Evolutionary conservation across 1,140 invertebrate genomes (phyloP), one percentile per base, ranked within the genome.

Genomic region (Hycleus phaleratus): DNA sequence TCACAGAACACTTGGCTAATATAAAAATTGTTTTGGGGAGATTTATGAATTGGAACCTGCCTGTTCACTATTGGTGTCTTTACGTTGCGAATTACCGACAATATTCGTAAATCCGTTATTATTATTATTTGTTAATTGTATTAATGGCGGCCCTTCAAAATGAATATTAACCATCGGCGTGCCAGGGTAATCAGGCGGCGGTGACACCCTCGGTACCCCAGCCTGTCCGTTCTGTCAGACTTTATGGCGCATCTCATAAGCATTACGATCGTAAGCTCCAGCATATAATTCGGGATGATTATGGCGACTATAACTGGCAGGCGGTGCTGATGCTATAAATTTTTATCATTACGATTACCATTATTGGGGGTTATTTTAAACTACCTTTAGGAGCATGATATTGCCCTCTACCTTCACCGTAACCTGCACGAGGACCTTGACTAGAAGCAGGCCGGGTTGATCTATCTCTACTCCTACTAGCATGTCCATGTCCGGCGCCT

Each of bases 341-440:
- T 67, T 66, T 48, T 49, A 58, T 7, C 7, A 6, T n/a, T 9
- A 42, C 40, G 3, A 42, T 7, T 11, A 11, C 9, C 4, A 42
- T n/a, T 42, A 42, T n/a, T 42, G 11, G 40, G 38, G 4, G 11
- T 42, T 42, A 9, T 8, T 4, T 42, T 0, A 10, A 11, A 38
- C 25, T 39, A 85, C 83, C 84, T 85, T 85, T 86, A 47, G 84
- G 78, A 58, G 78, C 80, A 76, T 85, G 83, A 74, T 88, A 87
- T 71, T 87, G 85, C 61, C 84, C 82, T 66, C 85, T 74, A 10
- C 85, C 85, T 67, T 86, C 84, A 6, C 84, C 82, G 63, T 86
- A 86, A 6, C 84, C 83, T 56, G 82, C 81, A 49, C 83, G 78
- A 39, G 84, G 84, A 40, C 79, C 81, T 63, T 82, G 74, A 60